A percentile compares a stretch with the other conserved stretches of the same genome.
phyloP scores from a whole-genome alignment of 2,113 vertebrate genomes.

The Ammodytes marinus region DNA sequence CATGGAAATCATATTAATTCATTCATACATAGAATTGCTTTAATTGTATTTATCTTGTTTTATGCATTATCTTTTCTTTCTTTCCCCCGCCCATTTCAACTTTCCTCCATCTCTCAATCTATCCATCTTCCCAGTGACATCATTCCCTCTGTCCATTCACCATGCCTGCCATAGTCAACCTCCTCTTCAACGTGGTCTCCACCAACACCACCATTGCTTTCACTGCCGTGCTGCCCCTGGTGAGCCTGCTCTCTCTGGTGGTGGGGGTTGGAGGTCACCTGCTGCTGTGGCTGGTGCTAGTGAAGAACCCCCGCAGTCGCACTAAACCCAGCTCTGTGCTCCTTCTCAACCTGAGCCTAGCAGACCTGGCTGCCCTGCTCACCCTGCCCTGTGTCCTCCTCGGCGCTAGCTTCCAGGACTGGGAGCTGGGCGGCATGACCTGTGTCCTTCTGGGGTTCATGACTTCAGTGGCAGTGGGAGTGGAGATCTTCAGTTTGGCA shows the following conservation, averaged over 20 bases:
- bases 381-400: conserved; percentile 81
- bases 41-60: too few relatives aligned
- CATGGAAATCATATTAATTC: too few relatives aligned
- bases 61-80: background rate
- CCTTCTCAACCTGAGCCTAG: conserved; percentile 83
- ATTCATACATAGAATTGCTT: too few relatives aligned
- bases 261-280: conserved; percentile 77
- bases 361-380: conserved; percentile 77
- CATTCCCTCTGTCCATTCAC: background rate
- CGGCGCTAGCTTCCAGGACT: conserved; percentile 76
- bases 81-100: background rate
- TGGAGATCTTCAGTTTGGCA: conserved; percentile 81
- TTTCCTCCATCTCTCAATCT: background rate
- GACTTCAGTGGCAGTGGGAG: conserved; percentile 79
- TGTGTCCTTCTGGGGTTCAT: conserved; percentile 80
- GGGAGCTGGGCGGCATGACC: conserved; percentile 73
- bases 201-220: conserved; percentile 84
- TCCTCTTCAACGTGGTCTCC: conserved; percentile 80
- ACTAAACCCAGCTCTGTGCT: conserved; percentile 77
- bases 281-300: conserved; percentile 80
- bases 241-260: conserved; percentile 80
- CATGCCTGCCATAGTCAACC: conserved; percentile 83
- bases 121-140: background rate
- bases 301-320: conserved; percentile 72
- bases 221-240: conserved; percentile 72